Evolutionary conservation across 30 jellyfish, hydroid and myxozoan species (phyloP).

Genomic region (Nemopilema nomurai): DNA sequence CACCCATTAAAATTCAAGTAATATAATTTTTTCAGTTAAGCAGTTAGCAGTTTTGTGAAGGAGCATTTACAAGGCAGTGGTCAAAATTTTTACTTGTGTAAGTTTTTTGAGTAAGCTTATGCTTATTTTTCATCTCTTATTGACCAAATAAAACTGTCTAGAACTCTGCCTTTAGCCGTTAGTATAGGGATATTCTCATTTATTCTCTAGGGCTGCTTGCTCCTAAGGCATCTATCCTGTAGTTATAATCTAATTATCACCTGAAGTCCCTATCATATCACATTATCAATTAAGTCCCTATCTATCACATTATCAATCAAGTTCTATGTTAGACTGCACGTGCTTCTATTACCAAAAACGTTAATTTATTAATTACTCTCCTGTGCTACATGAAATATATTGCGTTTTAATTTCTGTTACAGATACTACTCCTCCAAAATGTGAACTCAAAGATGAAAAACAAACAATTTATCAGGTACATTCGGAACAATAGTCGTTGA

Average conservation of each 20-base stretch:
- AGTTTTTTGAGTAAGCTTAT: too few relatives aligned
- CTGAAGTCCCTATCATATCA: too few relatives aligned
- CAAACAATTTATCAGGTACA: conserved; percentile 50
- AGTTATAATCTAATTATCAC: too few relatives aligned
- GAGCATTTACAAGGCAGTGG: conserved; percentile 25
- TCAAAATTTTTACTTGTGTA: conserved; percentile 36
- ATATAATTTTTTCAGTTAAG: conserved; percentile 29
- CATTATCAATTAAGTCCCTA: too few relatives aligned
- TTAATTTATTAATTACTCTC: background rate
- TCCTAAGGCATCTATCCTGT: too few relatives aligned
- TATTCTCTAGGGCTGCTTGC: too few relatives aligned
- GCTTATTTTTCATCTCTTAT: too few relatives aligned
- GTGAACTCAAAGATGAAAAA: conserved; percentile 19
- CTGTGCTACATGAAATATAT: background rate
- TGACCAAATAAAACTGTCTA: too few relatives aligned
- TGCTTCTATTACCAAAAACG: background rate
- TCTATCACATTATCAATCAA: background rate
- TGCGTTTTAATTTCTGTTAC: background rate
- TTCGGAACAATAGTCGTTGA: too few relatives aligned
- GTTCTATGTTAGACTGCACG: background rate
- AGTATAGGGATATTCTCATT: too few relatives aligned
- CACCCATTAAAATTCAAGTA: background rate
- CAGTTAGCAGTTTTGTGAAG: conserved; percentile 43
- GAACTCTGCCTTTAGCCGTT: too few relatives aligned
- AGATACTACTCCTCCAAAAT: conserved; percentile 69